Base-by-base conservation (phyloP, 2,888 invertebrate genomes). In the Oligia strigilis region DNA sequence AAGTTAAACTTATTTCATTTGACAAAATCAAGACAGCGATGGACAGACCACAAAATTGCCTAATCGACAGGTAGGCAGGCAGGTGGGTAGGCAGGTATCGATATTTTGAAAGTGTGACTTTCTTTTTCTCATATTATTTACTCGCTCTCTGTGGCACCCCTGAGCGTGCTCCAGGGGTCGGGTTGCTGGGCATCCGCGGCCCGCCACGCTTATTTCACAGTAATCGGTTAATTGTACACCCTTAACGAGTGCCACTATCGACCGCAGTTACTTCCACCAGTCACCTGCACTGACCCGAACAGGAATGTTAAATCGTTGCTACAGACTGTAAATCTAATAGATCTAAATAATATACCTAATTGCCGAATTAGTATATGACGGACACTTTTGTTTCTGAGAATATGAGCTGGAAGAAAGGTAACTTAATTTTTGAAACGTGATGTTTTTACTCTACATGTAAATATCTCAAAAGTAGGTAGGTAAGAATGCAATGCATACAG, bases 221-320 rank as follows among this genome's bases (percentile, higher is more conserved):
- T 95, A 94, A 95, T 95, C 95, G 89, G 94, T 93, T 96, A 95
- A 96, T 95, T 95, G 95, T 93, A 88, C 92, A 92, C 92, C 92
- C 92, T 92, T 93, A 94, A 94, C 94, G 91, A 94, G 93, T 88
- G 78, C 81, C 81, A 84, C 84, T 87, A 88, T 81, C 83, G 84
- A 58, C 52, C 78, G 55, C 83, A 77, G n/a, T 23, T n/a, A 36
- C 75, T 55, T 74, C 58, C 55, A 77, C 46, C 52, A 73, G 62
- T 23, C 65, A 67, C 9, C 29, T 29, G 29, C 40, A 65, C 29
- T 29, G 72, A 66, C 43, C 29, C 13, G n/a, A 43, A 55, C 19
- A 36, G n/a, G 52, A 40, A n/a, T 43, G 0, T 14, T 66, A 60
- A 65, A 71, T 70, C 65, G 52, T 64, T 78, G 43, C 23, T 82